Evolutionary conservation across 2,113 vertebrate species (phyloP).

Genomic region (Spermophilus dauricus): DNA sequence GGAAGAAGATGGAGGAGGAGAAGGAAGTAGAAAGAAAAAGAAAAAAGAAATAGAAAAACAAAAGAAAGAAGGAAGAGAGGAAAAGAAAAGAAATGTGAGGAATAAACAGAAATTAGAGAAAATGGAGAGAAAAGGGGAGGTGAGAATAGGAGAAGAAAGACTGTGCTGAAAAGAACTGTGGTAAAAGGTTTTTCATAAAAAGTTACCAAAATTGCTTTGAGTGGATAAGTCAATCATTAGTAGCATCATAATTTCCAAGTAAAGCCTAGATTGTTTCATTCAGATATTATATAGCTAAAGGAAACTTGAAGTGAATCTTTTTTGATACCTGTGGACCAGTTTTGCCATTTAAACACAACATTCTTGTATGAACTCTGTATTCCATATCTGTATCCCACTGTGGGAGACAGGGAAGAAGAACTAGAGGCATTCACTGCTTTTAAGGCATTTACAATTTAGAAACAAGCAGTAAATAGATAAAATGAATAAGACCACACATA

Average conservation of each 20-base stretch:
- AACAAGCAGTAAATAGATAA: neutral
- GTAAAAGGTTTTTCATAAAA: neutral
- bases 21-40: neutral
- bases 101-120: neutral
- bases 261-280: slow-evolving; percentile 5
- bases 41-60: neutral
- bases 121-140: neutral
- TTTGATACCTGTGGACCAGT: neutral
- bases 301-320: slow-evolving; percentile 1
- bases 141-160: neutral
- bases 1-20: neutral
- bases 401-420: neutral
- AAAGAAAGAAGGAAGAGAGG: neutral
- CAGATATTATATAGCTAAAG: neutral
- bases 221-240: neutral
- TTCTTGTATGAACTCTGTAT: neutral
- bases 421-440: neutral
- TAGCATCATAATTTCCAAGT: slow-evolving; percentile 22
- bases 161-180: neutral
- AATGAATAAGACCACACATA: neutral
- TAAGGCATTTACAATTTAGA: slow-evolving; percentile 36
- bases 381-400: neutral
- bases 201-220: slow-evolving; percentile 32
- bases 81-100: neutral
- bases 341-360: neutral